A percentile compares a stretch with the other conserved stretches of the same genome.
Evolutionary conservation across 2,797 vertebrate genomes (phyloP).

Genomic region (Orientallactaga sibirica): DNA sequence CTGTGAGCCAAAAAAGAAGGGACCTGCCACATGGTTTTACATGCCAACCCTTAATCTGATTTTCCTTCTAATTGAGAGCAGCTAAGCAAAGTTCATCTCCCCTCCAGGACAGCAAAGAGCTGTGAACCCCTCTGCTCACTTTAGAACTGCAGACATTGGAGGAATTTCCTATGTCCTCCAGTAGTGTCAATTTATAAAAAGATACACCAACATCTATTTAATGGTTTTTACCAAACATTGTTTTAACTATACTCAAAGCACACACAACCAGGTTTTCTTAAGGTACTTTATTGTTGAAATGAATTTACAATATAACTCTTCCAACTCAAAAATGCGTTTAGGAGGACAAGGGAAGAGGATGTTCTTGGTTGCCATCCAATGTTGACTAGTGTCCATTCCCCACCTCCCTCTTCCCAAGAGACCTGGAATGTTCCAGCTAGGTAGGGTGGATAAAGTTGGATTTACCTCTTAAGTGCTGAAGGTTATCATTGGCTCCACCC

Average conservation of each 20-base stretch:
- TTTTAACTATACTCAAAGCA: neutral
- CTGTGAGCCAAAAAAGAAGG: neutral
- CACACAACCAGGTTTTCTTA: conserved; percentile 12
- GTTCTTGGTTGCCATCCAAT: neutral
- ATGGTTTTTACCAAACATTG: neutral
- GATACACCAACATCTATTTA: neutral
- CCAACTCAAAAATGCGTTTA: neutral
- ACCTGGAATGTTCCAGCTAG: neutral
- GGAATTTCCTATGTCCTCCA: neutral
- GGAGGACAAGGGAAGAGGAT: neutral
- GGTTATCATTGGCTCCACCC: neutral
- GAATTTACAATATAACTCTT: conserved; percentile 11
- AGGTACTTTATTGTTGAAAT: neutral
- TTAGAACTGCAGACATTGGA: conserved; percentile 16
- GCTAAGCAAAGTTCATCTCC: neutral
- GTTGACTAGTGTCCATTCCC: neutral
- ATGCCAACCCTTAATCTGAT: neutral
- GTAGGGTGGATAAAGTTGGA: neutral
- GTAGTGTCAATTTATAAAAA: conserved; percentile 46
- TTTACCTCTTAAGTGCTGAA: neutral
- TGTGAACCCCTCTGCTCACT: neutral
- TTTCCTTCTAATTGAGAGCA: conserved; percentile 15
- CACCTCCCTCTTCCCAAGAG: neutral
- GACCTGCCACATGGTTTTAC: neutral
- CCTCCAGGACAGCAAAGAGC: neutral